Evolutionary conservation across 2,113 vertebrate species (phyloP).

Genomic region (Zootoca vivipara): DNA sequence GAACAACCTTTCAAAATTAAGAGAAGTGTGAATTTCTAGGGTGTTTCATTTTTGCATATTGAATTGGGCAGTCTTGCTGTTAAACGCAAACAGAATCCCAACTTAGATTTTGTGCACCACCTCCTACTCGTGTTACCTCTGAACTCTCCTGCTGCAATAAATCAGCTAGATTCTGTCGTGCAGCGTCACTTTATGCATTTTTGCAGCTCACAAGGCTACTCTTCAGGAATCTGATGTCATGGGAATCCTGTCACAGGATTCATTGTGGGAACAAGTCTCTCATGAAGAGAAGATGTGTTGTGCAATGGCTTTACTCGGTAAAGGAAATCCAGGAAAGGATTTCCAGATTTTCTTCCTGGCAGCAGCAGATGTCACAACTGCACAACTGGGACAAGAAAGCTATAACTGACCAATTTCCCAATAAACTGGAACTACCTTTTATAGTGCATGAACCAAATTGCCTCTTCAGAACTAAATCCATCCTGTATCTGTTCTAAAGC

Average conservation of each 20-base stretch:
- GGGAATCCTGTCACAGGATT: neutral
- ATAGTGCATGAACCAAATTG: neutral
- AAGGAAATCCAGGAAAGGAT: too few relatives aligned
- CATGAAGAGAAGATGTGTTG: neutral
- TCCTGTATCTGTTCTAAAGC: neutral
- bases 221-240: neutral
- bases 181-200: neutral
- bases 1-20: too few relatives aligned
- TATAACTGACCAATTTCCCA: neutral
- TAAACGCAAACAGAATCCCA: neutral
- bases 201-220: neutral
- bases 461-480: neutral
- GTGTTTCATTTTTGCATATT: too few relatives aligned
- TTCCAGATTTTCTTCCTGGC: constrained; percentile 21
- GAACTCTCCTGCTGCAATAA: neutral
- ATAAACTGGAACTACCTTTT: neutral
- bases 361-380: neutral
- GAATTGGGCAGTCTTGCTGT: too few relatives aligned
- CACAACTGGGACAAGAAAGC: neutral
- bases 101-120: neutral
- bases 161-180: neutral
- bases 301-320: neutral
- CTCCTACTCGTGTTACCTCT: neutral
- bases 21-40: too few relatives aligned
- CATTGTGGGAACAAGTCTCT: constrained; percentile 3